Evolutionary conservation across 2,888 invertebrate genomes (phyloP).

Genomic region (Mythimna loreyi): DNA sequence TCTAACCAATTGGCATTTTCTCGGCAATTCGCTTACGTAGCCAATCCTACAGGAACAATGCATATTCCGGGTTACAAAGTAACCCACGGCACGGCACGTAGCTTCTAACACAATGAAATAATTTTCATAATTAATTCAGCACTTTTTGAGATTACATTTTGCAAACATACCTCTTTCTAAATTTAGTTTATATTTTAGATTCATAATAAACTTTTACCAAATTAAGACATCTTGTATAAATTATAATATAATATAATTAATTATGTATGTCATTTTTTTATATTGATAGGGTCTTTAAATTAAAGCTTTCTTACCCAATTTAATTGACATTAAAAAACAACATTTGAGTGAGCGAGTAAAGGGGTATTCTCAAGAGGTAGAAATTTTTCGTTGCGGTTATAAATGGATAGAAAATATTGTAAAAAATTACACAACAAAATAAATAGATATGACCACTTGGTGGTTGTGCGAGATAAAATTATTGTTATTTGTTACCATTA

Average conservation of each 20-base stretch:
- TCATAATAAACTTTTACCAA: neutral
- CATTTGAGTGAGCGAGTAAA: neutral
- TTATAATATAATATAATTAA: too few species aligned
- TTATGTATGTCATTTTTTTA: neutral
- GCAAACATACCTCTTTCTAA: neutral
- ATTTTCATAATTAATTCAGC: neutral
- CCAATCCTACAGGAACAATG: neutral
- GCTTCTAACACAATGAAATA: neutral
- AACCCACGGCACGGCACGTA: neutral
- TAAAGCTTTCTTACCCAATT: neutral
- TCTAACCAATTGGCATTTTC: neutral
- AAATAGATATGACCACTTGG: neutral
- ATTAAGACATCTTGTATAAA: constrained; percentile 6
- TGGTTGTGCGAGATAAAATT: neutral
- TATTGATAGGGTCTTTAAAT: neutral
- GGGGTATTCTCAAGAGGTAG: neutral
- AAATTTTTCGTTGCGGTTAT: neutral
- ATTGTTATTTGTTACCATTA: neutral
- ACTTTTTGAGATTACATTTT: neutral
- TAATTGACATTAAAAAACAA: neutral
- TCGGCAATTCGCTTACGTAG: neutral
- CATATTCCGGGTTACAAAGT: neutral
- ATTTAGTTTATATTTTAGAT: neutral
- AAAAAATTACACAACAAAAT: neutral
- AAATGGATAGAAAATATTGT: neutral